phyloP scores from a whole-genome alignment of 2,797 vertebrate species.

The Adelosebastes latens region DNA sequence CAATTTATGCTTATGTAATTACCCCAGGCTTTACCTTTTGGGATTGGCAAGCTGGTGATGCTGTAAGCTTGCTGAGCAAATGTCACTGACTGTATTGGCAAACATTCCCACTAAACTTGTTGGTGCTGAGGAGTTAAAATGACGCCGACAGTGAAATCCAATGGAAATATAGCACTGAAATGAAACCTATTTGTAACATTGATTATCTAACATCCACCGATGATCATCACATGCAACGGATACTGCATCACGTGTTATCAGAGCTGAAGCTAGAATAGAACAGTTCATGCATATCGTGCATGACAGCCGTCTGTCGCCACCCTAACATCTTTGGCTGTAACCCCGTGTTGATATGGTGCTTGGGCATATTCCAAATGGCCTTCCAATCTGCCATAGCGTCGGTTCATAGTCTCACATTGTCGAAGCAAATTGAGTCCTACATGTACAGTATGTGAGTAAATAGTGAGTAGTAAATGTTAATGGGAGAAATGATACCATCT shows the following conservation, averaged over 20 bases:
- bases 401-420: background rate
- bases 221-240: too few species aligned
- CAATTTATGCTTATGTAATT: background rate
- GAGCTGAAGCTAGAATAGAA: background rate
- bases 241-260: background rate
- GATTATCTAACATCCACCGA: background rate
- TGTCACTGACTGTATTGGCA: background rate
- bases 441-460: conserved; percentile 25
- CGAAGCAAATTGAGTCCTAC: background rate
- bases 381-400: background rate
- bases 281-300: background rate
- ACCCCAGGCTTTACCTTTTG: conserved; percentile 6
- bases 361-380: conserved; percentile 10
- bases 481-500: conserved; percentile 31
- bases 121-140: background rate
- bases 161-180: background rate
- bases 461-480: conserved; percentile 44
- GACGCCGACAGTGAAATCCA: background rate
- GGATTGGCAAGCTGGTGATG: background rate
- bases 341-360: background rate
- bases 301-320: background rate
- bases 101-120: background rate
- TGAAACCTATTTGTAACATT: background rate
- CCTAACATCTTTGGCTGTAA: conserved; percentile 11
- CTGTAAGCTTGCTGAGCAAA: background rate